phyloP scores from a whole-genome alignment of 2,113 vertebrate genomes.

The Rhynchopsitta pachyrhyncha region DNA sequence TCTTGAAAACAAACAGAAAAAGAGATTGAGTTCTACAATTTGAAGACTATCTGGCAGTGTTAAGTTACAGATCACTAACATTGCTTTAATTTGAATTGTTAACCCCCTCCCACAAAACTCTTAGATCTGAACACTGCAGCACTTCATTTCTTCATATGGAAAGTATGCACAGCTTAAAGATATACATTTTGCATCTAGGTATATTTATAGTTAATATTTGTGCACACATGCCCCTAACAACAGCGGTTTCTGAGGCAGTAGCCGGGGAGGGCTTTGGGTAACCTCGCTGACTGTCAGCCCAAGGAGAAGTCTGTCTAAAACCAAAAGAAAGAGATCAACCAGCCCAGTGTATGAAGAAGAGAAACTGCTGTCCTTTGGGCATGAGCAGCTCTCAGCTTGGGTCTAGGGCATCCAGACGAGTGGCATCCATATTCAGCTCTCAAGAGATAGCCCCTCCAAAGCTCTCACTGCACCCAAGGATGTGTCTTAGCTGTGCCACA shows the following conservation, averaged over 20 bases:
- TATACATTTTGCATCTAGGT: background rate
- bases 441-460: background rate
- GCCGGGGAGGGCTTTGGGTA: rapidly evolving
- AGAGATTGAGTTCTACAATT: background rate
- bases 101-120: background rate
- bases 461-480: background rate
- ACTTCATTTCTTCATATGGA: background rate
- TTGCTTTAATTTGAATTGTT: background rate
- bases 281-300: background rate
- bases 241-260: background rate
- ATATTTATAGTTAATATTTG: background rate
- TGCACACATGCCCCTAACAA: rapidly evolving
- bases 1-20: background rate
- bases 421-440: background rate
- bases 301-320: background rate
- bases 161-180: background rate
- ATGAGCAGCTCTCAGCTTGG: background rate
- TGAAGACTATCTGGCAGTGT: background rate
- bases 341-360: background rate
- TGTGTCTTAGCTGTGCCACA: background rate
- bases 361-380: background rate
- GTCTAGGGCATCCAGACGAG: background rate
- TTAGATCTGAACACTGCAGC: background rate
- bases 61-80: background rate
- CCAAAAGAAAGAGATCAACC: background rate